These are phyloP conservation scores for Gryllus longicercus DNA, from an alignment of 2,888 invertebrate genomes.

Conservation along the genomic window DNA sequence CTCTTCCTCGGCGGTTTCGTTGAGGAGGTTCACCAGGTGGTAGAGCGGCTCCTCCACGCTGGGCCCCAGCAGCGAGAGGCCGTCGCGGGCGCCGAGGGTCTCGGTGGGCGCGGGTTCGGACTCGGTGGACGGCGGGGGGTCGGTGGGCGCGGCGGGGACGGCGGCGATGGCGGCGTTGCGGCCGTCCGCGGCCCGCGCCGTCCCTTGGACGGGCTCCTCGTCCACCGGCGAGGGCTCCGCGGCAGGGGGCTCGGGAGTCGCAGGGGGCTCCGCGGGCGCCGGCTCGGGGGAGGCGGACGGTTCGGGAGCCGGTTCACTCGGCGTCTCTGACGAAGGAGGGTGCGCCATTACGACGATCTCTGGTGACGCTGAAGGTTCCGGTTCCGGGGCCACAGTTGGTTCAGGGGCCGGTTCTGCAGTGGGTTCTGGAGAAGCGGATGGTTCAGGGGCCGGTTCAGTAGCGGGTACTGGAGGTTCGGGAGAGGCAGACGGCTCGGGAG, in stretches of 20 bases:
- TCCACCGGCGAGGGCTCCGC: not conserved
- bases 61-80: not conserved
- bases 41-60: not conserved
- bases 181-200: not conserved
- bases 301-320: conserved; percentile 11
- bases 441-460: conserved; percentile 38
- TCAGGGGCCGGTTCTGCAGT: conserved; percentile 26
- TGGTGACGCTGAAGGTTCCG: conserved; percentile 28
- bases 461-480: conserved; percentile 36
- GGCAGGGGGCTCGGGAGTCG: not conserved
- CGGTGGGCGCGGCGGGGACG: not conserved
- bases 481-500: too few species aligned
- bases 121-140: not conserved
- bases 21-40: not conserved
- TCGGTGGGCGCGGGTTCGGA: not conserved
- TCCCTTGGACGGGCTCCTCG: not conserved
- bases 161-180: not conserved
- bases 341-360: conserved; percentile 41
- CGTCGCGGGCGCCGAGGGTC: not conserved
- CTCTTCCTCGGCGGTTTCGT: not conserved
- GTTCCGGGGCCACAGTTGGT: conserved; percentile 25
- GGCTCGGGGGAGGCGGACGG: conserved; percentile 27
- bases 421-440: conserved; percentile 37
- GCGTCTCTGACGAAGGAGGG: conserved; percentile 33
- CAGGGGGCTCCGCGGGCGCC: conserved; percentile 30